Evolutionary conservation across 2,113 vertebrate species (phyloP), one percentile per base, ranked within the genome.

Genomic region (Falcunculus frontatus): DNA sequence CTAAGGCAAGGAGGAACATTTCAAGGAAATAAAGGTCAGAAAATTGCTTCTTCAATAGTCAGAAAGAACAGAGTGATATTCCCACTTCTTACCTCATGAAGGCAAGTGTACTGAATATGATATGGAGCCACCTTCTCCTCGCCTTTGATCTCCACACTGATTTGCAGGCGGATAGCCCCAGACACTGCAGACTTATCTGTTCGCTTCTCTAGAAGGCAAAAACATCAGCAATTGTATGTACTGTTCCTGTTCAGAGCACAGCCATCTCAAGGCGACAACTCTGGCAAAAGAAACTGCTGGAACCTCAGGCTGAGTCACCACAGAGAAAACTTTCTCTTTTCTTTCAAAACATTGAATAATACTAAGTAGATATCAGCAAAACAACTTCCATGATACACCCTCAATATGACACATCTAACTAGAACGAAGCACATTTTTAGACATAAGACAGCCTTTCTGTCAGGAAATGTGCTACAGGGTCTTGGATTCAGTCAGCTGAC

Each of bases 101-200:
- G 98, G 96, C 99, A 99, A 30, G 99, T 99, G 96, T 99, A 99
- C 97, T 99, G 99, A 84, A 99, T 97, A 3, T 99, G 99, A 94
- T 99, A 99, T 0, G 99, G 98, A 37, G 99, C 99, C 89, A 99
- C 99, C 89, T 99, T 99, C 98, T 99, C 99, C 93, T 99, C 99
- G 74, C 99, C 99, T 96, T 99, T 99, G 96, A 99, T 99, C 97
- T 99, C 99, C 93, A 99, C 99, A 3, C 96, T 99, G 97, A 99
- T 99, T 64, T 99, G 99, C 25, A 99, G 98, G 87, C 99, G 99
- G 95, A 99, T 99, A 90, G 99, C 99, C 20, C 99, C 99, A 0
- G 99, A 99, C 78, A 99, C 99, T 0, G 99, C 99, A 26, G 99
- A 99, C 96, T 99, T 99, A 97, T 99, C 99, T 14, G 99, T 99